Base-by-base conservation (phyloP, 2,797 vertebrate species). In the Rhynchonycteris naso region DNA sequence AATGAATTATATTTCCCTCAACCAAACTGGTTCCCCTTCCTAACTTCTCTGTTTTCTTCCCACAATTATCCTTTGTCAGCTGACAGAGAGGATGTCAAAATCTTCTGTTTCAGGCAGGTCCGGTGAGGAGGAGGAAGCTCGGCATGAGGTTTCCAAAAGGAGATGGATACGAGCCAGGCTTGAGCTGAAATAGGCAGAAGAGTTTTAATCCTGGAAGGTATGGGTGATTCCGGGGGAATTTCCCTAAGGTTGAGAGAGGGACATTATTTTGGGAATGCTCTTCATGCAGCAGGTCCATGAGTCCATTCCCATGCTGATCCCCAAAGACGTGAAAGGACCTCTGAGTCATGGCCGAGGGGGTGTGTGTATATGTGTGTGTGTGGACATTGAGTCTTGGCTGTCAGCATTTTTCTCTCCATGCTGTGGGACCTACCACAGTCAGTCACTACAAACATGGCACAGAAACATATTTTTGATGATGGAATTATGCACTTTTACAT, bases 391-490 rank as follows among this genome's bases (percentile, higher is more conserved):
- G 1, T 61, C 43, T 38, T 93, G 43, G 59, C 18, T 14, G 79
- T 61, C 24, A 80, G 59, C 59, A 52, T 58, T 52, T 92, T 81
- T 38, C 2, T 30, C 30, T 68, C 16, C 3, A 1, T 50, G 80
- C 9, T 56, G 33, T 91, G 68, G 58, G 18, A 50, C 30, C 13
- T 35, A 21, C 19, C 68, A 30, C 13, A 50, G n/a, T 69, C 4
- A 38, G 11, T 63, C 35, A 81, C 33, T n/a, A 61, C 18, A 89
- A 35, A 38, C 12, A 58, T 14, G 26, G 10, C 33, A 63, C n/a
- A 76, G n/a, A 33, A 18, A 74, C n/a, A 33, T 58, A 69, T 87
- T 93, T 95, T 75, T 83, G 24, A 38, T 87, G 61, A 47, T 72
- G 52, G 56, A 47, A 30, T 72, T 83, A 79, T 61, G 50, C 50